These are phyloP conservation scores for Muraenolepis orangiensis DNA, from an alignment of 2,797 vertebrate species.

Conservation along the genomic window DNA sequence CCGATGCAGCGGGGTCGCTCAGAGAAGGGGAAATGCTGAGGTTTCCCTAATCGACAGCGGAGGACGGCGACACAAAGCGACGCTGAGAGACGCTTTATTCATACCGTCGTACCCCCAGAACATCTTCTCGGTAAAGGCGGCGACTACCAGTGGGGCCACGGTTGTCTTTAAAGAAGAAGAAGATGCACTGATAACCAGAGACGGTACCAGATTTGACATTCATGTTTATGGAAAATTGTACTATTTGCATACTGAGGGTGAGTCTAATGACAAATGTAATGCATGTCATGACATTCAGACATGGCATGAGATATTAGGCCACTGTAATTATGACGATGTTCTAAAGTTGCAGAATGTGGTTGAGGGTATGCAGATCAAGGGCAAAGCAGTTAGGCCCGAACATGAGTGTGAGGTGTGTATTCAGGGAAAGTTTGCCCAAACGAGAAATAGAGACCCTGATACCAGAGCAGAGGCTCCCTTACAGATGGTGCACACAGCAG, in stretches of 20 bases:
- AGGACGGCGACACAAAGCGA: conserved; percentile 5
- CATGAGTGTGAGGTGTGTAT: conserved; percentile 18
- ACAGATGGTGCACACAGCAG: not conserved
- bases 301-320: conserved; percentile 22
- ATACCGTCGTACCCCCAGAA: conserved; percentile 18
- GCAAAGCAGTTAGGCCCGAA: not conserved
- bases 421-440: too few species aligned
- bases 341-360: conserved; percentile 15
- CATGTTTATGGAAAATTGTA: too few species aligned
- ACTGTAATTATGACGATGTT: conserved; percentile 25
- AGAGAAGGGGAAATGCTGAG: conserved; percentile 13
- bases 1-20: conserved; percentile 16
- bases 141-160: conserved; percentile 13
- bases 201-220: conserved; percentile 22
- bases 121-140: too few species aligned
- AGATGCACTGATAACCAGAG: conserved; percentile 10
- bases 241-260: too few species aligned
- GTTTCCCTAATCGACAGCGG: conserved; percentile 10
- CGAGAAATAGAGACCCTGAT: too few species aligned
- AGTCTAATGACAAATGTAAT: conserved; percentile 20
- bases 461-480: too few species aligned
- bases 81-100: conserved; percentile 7
- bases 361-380: conserved; percentile 15
- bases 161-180: conserved; percentile 14
- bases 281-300: conserved; percentile 18